Evolutionary conservation across 2,797 vertebrate species (phyloP), one percentile per base, ranked within the genome.

Genomic region (Crax fasciolata): DNA sequence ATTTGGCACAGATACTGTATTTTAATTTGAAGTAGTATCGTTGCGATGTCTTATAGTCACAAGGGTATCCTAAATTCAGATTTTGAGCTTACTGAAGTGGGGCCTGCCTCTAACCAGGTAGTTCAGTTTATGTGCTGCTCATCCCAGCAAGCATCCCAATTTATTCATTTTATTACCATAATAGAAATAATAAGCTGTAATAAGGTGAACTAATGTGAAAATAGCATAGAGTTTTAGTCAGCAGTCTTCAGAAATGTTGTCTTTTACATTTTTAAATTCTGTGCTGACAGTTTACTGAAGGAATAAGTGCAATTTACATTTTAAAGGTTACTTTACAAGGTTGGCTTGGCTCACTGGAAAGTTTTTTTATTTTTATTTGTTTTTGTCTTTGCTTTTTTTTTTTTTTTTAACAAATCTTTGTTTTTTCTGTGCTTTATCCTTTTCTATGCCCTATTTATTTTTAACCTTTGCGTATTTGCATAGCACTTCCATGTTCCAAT

Each of bases 181-280:
- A 92, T 49, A 66, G 72, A 93, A 95, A 81, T 79, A 92, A 81
- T 78, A 84, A 71, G 63, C 52, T 73, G 70, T 43, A 85, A 70
- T 81, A 88, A 95, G 67, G 78, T 93, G 86, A 92, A 90, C 88
- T 79, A 91, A 87, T 73, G 46, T 75, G 72, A 85, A 92, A 93
- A 91, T 10, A 81, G 58, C 82, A 73, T 46, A 62, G 48, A 71
- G 83, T 93, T 95, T 95, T 48, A 72, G 39, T 61, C 58, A 70
- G 55, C 4, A 52, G 39, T 44, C 73, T 55, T 89, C 76, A 68
- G 49, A 85, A 94, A 81, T 43, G 1, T 88, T 87, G 59, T 79
- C 41, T 84, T 79, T 77, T 84, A 82, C 24, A 1, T 84, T 63
- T 89, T 79, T 59, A 44, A 84, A 73, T 82, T 89, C 77, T 4